A percentile compares a stretch with the other conserved stretches of the same genome.
Conservation (phyloP, 2,888 invertebrate species). For the Callyntrura sp. region DNA sequence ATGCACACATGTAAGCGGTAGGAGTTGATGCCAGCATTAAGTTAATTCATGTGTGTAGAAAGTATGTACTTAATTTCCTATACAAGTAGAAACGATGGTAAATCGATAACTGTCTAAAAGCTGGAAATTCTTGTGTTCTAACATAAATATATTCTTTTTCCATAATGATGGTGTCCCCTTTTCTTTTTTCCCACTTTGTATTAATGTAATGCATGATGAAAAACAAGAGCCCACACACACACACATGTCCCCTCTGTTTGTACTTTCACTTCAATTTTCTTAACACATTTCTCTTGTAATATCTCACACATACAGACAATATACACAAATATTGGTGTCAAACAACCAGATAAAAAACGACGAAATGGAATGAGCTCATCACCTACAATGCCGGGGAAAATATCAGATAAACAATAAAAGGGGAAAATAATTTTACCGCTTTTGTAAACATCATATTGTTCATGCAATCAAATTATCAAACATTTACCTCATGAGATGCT, state of each 20-base stretch:
- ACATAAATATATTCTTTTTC: too few species aligned
- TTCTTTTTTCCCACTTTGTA: not conserved
- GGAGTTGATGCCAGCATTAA: not conserved
- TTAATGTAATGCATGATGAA: not conserved
- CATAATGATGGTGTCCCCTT: not conserved
- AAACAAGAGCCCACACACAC: not conserved
- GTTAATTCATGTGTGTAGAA: not conserved
- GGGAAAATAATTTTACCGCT: not conserved
- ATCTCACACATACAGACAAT: not conserved
- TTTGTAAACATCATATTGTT: too few species aligned
- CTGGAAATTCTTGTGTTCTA: not conserved
- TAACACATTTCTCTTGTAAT: not conserved
- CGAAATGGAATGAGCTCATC: too few species aligned
- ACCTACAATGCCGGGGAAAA: too few species aligned
- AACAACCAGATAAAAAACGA: not conserved
- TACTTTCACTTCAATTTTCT: not conserved
- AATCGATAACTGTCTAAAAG: constrained; percentile 6
- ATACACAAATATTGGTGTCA: too few species aligned
- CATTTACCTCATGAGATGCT: constrained; percentile 61
- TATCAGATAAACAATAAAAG: not conserved
- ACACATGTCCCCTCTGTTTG: not conserved
- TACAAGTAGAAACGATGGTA: not conserved
- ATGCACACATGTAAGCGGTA: too few species aligned
- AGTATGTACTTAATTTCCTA: not conserved
- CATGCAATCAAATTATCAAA: not conserved